Evolutionary conservation across 2,888 invertebrate species (phyloP).

Genomic region (Pantelozetes paolii): DNA sequence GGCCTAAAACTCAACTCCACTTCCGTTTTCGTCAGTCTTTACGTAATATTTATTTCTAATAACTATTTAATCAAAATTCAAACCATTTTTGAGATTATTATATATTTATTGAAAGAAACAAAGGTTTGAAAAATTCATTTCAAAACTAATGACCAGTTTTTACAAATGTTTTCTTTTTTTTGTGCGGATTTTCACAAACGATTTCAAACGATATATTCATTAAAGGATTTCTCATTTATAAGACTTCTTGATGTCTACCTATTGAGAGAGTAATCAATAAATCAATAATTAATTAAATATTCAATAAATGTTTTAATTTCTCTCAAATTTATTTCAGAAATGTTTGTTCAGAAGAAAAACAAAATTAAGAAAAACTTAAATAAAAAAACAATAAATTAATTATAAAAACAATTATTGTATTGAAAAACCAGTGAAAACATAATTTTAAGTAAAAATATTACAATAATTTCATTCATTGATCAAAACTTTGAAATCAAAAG

Average conservation of each 20-base stretch:
- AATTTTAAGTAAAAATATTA: background rate
- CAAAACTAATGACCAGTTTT: background rate
- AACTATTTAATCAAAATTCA: constrained; percentile 20
- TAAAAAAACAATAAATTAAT: constrained; percentile 11
- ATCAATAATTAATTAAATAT: background rate
- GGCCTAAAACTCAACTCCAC: background rate
- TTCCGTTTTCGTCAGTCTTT: background rate
- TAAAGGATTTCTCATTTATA: background rate
- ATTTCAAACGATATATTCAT: background rate
- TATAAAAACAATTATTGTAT: background rate
- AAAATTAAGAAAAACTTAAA: background rate
- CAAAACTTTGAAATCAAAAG: constrained; percentile 21
- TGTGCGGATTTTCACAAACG: constrained; percentile 16
- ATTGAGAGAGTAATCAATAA: background rate
- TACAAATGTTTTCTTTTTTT: constrained; percentile 6
- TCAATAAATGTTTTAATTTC: background rate
- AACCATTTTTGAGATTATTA: constrained; percentile 23
- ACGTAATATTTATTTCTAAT: background rate
- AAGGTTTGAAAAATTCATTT: background rate
- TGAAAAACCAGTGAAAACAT: constrained; percentile 4
- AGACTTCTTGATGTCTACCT: constrained; percentile 21
- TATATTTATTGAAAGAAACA: background rate
- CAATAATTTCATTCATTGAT: constrained; percentile 19
- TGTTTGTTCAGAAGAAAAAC: background rate
- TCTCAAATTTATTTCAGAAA: background rate